A percentile compares a stretch with the other conserved stretches of the same genome.
These are phyloP conservation scores for Tragelaphus oryx DNA, from an alignment of 2,797 vertebrate genomes.

Conservation along the genomic window DNA sequence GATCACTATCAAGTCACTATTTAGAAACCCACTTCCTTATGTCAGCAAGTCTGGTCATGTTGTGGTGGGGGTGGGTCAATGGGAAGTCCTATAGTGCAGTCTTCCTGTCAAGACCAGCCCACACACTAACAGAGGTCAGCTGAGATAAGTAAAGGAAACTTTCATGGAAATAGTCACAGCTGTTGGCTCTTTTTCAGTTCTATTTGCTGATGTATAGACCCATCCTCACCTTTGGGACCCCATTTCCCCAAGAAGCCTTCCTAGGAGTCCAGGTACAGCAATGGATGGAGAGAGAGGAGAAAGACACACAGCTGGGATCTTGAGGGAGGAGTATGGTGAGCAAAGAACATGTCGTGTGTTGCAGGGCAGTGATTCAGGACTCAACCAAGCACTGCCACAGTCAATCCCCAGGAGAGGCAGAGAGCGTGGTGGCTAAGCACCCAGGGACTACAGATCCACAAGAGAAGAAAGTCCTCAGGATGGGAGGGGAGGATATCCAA, in stretches of 20 bases:
- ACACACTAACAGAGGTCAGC: neutral
- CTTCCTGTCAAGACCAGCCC: neutral
- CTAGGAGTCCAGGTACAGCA: neutral
- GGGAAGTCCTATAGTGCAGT: neutral
- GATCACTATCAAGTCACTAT: neutral
- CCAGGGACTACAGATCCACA: neutral
- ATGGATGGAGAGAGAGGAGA: neutral
- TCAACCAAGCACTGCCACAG: too few species aligned
- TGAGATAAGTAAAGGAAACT: neutral
- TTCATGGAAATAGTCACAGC: neutral
- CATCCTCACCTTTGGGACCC: neutral
- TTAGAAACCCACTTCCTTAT: neutral
- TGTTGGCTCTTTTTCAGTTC: neutral
- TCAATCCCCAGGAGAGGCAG: neutral
- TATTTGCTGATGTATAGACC: neutral
- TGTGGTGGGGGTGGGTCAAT: neutral
- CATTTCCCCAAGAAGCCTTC: slow-evolving; percentile 38
- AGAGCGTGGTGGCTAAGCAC: neutral
- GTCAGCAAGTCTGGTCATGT: neutral
- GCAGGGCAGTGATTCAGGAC: neutral
- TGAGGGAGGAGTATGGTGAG: neutral
- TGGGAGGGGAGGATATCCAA: neutral
- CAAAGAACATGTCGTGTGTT: neutral
- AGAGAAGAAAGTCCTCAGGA: neutral
- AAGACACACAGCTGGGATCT: too few species aligned